A percentile compares a stretch with the other conserved stretches of the same genome.
phyloP scores from a whole-genome alignment of 2,797 vertebrate species.

The Eleutherodactylus coqui region DNA sequence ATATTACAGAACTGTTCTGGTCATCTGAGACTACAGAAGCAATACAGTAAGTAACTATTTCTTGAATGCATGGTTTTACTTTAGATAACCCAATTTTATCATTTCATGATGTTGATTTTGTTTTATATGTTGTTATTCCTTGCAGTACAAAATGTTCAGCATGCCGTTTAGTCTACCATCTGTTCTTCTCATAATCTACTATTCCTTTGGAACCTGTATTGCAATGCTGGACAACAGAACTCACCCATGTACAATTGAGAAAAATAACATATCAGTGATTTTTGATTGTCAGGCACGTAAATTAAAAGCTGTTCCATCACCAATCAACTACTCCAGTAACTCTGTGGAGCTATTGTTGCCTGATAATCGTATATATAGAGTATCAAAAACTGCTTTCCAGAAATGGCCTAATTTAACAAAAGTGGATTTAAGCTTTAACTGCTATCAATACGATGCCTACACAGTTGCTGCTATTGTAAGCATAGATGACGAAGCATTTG shows the following conservation, averaged over 20 bases:
- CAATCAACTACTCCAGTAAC: slow-evolving; percentile 56
- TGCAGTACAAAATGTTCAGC: not conserved
- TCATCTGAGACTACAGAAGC: not conserved
- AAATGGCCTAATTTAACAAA: slow-evolving; percentile 67
- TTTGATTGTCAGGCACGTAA: slow-evolving; percentile 65
- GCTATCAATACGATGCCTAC: slow-evolving; percentile 31
- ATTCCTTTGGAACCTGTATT: slow-evolving; percentile 50
- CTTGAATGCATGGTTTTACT: not conserved
- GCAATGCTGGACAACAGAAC: slow-evolving; percentile 63
- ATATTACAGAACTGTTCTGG: not conserved
- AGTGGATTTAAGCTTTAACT: slow-evolving; percentile 69
- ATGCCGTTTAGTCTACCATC: not conserved
- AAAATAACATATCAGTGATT: slow-evolving; percentile 54
- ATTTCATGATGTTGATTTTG: not conserved
- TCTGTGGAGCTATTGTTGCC: slow-evolving; percentile 68
- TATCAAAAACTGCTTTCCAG: slow-evolving; percentile 67
- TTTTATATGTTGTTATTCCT: not conserved
- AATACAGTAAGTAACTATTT: not conserved
- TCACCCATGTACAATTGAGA: slow-evolving; percentile 65
- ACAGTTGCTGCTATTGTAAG: slow-evolving; percentile 55
- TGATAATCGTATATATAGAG: slow-evolving; percentile 65
- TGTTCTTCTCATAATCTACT: not conserved
- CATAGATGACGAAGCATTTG: slow-evolving; percentile 68
- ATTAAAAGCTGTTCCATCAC: slow-evolving; percentile 67
- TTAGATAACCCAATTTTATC: not conserved